Evolutionary conservation across 2,888 invertebrate species (phyloP).

Genomic region (Melanostoma scalare): DNA sequence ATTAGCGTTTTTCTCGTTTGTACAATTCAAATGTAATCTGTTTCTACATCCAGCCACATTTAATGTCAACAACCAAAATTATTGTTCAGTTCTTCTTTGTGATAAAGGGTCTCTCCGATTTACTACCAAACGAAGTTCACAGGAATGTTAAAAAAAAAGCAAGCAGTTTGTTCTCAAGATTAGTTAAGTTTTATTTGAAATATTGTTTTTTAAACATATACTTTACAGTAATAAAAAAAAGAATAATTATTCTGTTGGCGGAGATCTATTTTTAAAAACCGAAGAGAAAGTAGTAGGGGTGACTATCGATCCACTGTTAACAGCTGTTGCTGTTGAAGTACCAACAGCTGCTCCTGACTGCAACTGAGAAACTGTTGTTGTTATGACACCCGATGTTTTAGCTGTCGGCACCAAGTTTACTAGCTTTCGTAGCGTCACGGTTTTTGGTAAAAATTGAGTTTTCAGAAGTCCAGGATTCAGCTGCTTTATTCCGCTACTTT

Average conservation of each 20-base stretch:
- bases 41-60: too few species aligned
- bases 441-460: slow-evolving; percentile 76
- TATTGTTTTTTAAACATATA: too few species aligned
- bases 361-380: slow-evolving; percentile 69
- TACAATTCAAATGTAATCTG: too few species aligned
- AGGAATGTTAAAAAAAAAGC: too few species aligned
- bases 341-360: slow-evolving; percentile 59
- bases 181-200: too few species aligned
- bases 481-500: slow-evolving; percentile 75
- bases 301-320: slow-evolving; percentile 31
- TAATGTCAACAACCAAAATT: too few species aligned
- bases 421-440: slow-evolving; percentile 78
- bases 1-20: too few species aligned
- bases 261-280: slow-evolving; percentile 17
- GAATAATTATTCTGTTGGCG: not conserved
- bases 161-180: too few species aligned
- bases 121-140: too few species aligned
- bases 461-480: slow-evolving; percentile 74
- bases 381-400: slow-evolving; percentile 70
- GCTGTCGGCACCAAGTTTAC: slow-evolving; percentile 76
- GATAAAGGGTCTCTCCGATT: too few species aligned
- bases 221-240: too few species aligned
- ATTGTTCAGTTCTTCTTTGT: too few species aligned
- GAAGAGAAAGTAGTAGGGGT: slow-evolving; percentile 37
- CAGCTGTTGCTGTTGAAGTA: slow-evolving; percentile 32